Percentiles rank a stretch among this genome's conserved stretches.
These are phyloP conservation scores for Peromyscus melanophrys DNA, from an alignment of 2,797 vertebrate species.

Conservation along the genomic window DNA sequence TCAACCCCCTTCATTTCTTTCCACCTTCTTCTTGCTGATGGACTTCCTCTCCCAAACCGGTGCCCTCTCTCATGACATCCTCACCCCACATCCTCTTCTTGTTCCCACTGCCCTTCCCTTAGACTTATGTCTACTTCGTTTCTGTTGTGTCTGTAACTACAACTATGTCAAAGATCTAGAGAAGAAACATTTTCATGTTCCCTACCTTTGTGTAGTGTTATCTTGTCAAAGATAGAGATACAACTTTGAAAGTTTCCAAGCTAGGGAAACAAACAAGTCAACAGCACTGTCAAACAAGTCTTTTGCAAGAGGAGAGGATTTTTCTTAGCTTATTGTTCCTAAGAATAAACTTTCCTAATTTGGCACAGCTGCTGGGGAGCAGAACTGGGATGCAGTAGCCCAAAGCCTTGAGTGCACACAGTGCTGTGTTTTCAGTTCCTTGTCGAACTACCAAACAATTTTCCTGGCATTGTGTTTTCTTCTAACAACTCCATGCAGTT, in stretches of 20 bases:
- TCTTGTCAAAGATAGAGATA: conserved; percentile 21
- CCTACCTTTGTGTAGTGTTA: neutral
- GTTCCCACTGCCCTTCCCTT: neutral
- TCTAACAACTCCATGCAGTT: conserved; percentile 69
- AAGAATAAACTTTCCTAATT: conserved; percentile 78
- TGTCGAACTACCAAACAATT: conserved; percentile 56
- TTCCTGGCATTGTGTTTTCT: conserved; percentile 15
- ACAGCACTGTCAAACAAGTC: neutral
- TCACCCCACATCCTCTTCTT: neutral
- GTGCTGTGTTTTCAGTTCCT: conserved; percentile 43
- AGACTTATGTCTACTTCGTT: neutral
- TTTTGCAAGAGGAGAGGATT: conserved; percentile 43
- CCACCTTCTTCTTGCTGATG: no score
- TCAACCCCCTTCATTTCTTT: neutral
- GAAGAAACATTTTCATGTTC: neutral
- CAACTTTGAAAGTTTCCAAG: conserved; percentile 41
- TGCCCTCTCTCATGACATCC: neutral
- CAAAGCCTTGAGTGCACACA: conserved; percentile 59
- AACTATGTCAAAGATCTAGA: neutral
- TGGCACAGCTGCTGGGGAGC: conserved; percentile 1
- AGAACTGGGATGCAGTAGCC: conserved; percentile 57
- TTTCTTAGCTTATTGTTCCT: conserved; percentile 69
- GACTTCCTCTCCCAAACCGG: neutral
- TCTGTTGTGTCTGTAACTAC: neutral
- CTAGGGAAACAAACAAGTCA: conserved; percentile 2